A percentile compares a stretch with the other conserved stretches of the same genome.
phyloP scores from a whole-genome alignment of 2,888 invertebrate species.

The Halocaridina rubra region DNA sequence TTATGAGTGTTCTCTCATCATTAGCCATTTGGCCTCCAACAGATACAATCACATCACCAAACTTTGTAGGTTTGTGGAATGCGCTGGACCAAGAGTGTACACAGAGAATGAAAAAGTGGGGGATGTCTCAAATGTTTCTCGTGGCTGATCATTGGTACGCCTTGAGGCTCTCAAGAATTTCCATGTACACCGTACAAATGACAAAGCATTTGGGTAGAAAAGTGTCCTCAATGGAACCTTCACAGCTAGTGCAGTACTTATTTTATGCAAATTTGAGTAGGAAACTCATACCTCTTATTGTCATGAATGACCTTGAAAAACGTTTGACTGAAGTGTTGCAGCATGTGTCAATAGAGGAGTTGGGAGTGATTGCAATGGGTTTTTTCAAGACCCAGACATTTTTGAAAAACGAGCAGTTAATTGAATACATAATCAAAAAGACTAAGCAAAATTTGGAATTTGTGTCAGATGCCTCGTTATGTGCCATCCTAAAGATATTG shows the following conservation, averaged over 20 bases:
- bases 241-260: slow-evolving; percentile 77
- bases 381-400: slow-evolving; percentile 82
- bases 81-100: slow-evolving; percentile 77
- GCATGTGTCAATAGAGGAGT: slow-evolving; percentile 75
- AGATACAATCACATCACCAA: slow-evolving; percentile 72
- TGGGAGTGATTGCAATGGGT: slow-evolving; percentile 80
- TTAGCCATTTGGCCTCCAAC: slow-evolving; percentile 69
- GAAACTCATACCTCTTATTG: slow-evolving; percentile 70
- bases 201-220: slow-evolving; percentile 74
- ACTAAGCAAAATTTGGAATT: slow-evolving; percentile 71
- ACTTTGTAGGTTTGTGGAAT: slow-evolving; percentile 77
- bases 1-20: slow-evolving; percentile 49
- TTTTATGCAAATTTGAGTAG: slow-evolving; percentile 77
- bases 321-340: slow-evolving; percentile 72
- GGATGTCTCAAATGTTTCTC: slow-evolving; percentile 72
- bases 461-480: slow-evolving; percentile 76
- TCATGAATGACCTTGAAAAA: slow-evolving; percentile 77
- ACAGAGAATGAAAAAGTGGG: slow-evolving; percentile 71
- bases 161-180: slow-evolving; percentile 72
- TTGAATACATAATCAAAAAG: slow-evolving; percentile 72
- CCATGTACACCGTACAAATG: slow-evolving; percentile 73
- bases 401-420: slow-evolving; percentile 72
- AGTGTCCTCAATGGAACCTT: slow-evolving; percentile 73
- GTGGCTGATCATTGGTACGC: slow-evolving; percentile 77
- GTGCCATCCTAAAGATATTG: slow-evolving; percentile 75